Conservation (phyloP, 2,888 invertebrate genomes). For the Rhingia campestris region DNA sequence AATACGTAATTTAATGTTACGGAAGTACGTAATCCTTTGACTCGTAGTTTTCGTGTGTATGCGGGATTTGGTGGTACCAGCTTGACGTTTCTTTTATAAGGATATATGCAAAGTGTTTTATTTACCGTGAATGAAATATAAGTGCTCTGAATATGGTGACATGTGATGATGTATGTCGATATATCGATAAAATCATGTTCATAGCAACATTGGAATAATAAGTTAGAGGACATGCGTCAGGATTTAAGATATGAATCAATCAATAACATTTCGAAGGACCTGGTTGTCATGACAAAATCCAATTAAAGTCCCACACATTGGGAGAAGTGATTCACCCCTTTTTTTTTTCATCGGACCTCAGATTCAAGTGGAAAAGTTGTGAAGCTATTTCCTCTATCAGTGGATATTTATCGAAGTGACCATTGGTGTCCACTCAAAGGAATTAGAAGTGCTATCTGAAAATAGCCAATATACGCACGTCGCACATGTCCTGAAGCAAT, state of each 20-base stretch:
- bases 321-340: neutral
- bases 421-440: neutral
- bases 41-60: constrained; percentile 8
- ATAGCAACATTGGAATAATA: too few species aligned
- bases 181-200: neutral
- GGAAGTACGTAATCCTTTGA: neutral
- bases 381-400: neutral
- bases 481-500: too few species aligned
- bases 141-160: too few species aligned
- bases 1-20: neutral
- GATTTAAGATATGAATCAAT: constrained; percentile 4
- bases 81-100: neutral
- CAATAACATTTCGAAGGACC: neutral
- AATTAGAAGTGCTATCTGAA: neutral
- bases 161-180: too few species aligned
- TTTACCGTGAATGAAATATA: too few species aligned
- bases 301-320: neutral
- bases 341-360: neutral
- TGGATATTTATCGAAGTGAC: constrained; percentile 16
- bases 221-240: too few species aligned
- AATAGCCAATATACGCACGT: too few species aligned
- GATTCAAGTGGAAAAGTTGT: neutral
- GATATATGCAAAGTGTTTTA: neutral
- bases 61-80: neutral
- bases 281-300: constrained; percentile 7